Base-by-base conservation (phyloP, 2,888 invertebrate genomes). In the Drosophila tripunctata region DNA sequence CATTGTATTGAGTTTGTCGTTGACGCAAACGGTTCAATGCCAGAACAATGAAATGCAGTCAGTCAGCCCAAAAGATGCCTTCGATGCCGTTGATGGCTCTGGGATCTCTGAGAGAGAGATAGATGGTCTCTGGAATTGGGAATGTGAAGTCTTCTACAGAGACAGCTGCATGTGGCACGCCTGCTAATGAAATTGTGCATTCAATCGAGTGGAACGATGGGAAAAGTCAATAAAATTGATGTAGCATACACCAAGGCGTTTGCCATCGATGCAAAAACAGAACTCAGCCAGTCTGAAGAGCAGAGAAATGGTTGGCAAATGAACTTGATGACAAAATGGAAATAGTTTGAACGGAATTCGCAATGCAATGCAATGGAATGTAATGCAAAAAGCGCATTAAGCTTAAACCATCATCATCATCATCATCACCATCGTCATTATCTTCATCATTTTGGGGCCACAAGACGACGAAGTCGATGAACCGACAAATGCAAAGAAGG, bases 151-250 rank as follows among this genome's bases (percentile, higher is more conserved):
- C 27, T 27, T 21, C 6, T 14, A 10, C 4, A 69, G 10, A 61
- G 61, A 66, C 74, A 76, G 79, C 77, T 80, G 79, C 79, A 73
- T 75, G 80, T 77, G 88, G 85, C 87, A 79, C 76, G 88, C 82
- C 83, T 89, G 88, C 88, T 89, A 89, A 89, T 89, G 89, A 89
- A 89, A 89, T 89, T 89, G 89, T 89, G 89, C 89, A 89, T 79
- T 89, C 89, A 89, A 89, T 89, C 84, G 88, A 86, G 89, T 81
- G 89, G 89, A 89, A 89, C 88, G 89, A 89, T 89, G 89, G 81
- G 80, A 88, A 89, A 89, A 89, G 88, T 89, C 89, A 89, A 89
- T 89, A 87, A 89, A 89, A 89, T 86, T 89, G 89, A 89, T 88
- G 89, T 88, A 78, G 86, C 83, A 81, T 67, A 64, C 54, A 66